Evolutionary conservation across 2,113 vertebrate species (phyloP).

Genomic region (Leptocoma aspasia): DNA sequence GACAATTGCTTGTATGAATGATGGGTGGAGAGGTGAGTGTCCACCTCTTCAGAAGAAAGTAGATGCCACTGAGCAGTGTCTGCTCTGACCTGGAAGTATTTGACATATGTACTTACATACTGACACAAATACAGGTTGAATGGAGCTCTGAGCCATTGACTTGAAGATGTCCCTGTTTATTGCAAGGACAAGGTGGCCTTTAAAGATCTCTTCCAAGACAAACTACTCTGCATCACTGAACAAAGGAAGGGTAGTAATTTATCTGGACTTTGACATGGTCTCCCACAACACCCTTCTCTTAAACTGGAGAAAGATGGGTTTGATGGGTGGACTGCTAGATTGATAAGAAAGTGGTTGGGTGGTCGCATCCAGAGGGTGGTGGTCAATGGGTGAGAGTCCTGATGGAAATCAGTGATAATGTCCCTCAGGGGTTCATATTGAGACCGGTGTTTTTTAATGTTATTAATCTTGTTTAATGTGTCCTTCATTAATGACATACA

Average conservation of each 20-base stretch:
- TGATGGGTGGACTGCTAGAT: background rate
- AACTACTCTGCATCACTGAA: background rate
- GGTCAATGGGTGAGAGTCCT: background rate
- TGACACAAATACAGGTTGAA: background rate
- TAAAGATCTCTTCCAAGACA: background rate
- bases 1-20: background rate
- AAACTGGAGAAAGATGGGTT: background rate
- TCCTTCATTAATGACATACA: background rate
- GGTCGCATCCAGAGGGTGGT: background rate
- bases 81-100: background rate
- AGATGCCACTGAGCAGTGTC: background rate
- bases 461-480: background rate
- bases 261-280: background rate
- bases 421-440: background rate
- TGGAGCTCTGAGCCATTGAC: background rate
- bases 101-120: background rate
- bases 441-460: background rate
- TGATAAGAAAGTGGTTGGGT: background rate
- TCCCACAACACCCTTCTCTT: background rate
- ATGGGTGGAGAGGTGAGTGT: background rate
- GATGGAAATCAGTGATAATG: background rate
- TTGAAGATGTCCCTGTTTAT: background rate
- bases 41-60: background rate
- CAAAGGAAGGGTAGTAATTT: background rate
- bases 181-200: background rate